Conservation (phyloP, 1,140 invertebrate genomes). For the Euwallacea fornicatus region DNA sequence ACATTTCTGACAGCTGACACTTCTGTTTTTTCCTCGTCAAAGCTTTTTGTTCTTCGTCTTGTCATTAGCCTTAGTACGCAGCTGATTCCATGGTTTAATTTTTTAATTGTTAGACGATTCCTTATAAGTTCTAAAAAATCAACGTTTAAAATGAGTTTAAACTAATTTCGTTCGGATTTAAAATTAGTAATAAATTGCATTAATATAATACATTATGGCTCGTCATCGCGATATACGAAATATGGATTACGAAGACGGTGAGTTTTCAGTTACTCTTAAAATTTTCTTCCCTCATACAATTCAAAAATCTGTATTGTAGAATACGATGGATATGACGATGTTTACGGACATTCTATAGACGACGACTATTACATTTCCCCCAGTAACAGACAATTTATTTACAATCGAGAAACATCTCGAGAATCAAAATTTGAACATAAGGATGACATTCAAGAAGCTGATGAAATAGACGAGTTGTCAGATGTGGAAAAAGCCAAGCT, state of each 20-base stretch:
- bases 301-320: constrained; percentile 58
- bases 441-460: constrained; percentile 74
- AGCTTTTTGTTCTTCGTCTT: too few species aligned
- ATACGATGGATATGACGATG: constrained; percentile 88
- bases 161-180: too few species aligned
- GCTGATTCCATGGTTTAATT: too few species aligned
- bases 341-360: constrained; percentile 91
- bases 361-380: constrained; percentile 89
- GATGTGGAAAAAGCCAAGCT: constrained; percentile 73
- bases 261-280: constrained; percentile 14
- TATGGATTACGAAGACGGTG: constrained; percentile 74
- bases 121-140: too few species aligned
- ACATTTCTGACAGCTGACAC: too few species aligned
- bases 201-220: constrained; percentile 60
- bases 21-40: too few species aligned
- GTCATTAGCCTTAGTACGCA: too few species aligned
- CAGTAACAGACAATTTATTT: constrained; percentile 82
- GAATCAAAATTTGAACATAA: constrained; percentile 73
- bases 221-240: constrained; percentile 75
- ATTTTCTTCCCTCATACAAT: neutral
- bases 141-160: too few species aligned
- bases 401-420: constrained; percentile 68
- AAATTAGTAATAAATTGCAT: too few species aligned
- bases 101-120: too few species aligned
- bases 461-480: constrained; percentile 62